Evolutionary conservation across 2,888 invertebrate species (phyloP).

Genomic region (Onthophagus sagittarius): DNA sequence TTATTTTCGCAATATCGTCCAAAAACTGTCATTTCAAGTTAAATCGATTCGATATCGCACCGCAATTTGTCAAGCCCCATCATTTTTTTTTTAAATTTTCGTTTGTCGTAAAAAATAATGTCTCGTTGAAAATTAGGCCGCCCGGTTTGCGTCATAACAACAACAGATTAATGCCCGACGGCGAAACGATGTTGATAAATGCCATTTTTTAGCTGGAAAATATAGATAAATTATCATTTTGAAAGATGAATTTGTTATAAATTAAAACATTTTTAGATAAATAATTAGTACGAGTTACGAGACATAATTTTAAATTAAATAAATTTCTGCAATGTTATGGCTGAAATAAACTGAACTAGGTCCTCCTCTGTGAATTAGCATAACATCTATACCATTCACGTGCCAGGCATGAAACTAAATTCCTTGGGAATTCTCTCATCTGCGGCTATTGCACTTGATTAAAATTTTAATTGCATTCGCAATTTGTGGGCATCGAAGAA

Average conservation of each 20-base stretch:
- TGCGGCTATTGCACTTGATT: background rate
- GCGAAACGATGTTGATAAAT: background rate
- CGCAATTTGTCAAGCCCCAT: background rate
- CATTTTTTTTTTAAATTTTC: background rate
- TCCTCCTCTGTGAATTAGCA: background rate
- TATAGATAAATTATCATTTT: too few species aligned
- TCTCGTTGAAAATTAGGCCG: background rate
- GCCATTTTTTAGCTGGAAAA: background rate
- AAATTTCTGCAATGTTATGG: background rate
- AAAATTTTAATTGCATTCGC: background rate
- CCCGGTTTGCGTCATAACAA: background rate
- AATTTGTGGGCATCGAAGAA: background rate
- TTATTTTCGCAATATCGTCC: background rate
- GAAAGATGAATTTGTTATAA: too few species aligned
- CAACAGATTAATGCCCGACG: background rate
- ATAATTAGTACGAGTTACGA: background rate
- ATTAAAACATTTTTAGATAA: too few species aligned
- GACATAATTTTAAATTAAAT: background rate
- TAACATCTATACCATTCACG: background rate
- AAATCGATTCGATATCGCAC: background rate
- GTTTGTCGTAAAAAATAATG: too few species aligned
- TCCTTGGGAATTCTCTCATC: background rate
- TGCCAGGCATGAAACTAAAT: background rate
- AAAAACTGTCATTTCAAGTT: too few species aligned
- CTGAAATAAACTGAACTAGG: background rate